phyloP scores from a whole-genome alignment of 2,888 invertebrate genomes.

The Netelia fuscicornis region DNA sequence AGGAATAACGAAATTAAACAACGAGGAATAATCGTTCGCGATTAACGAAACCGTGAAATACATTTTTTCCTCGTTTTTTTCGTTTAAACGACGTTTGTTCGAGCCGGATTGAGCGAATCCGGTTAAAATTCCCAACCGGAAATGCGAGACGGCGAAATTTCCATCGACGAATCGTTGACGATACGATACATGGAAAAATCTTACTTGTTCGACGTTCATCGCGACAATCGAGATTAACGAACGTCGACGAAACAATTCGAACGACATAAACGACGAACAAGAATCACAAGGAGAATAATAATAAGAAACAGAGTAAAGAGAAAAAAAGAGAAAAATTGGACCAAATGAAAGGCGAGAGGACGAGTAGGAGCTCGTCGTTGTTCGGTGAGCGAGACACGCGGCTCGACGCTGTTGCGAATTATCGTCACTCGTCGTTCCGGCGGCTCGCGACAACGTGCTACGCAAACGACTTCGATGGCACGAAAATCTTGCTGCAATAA shows the following conservation, averaged over 20 bases:
- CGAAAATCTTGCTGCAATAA: neutral
- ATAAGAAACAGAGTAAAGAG: neutral
- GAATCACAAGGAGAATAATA: neutral
- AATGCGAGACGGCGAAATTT: constrained; percentile 8
- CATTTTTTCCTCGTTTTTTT: neutral
- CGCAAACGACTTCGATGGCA: constrained; percentile 5
- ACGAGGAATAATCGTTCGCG: neutral
- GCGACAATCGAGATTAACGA: neutral
- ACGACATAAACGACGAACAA: neutral
- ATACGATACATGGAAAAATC: constrained; percentile 4
- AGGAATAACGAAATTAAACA: neutral
- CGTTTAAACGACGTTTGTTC: neutral
- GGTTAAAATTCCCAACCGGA: neutral
- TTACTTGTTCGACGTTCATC: neutral
- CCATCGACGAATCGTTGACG: neutral
- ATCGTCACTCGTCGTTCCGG: constrained; percentile 44
- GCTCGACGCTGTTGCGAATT: constrained; percentile 34
- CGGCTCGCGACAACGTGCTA: constrained; percentile 35
- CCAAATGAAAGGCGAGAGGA: constrained; percentile 61
- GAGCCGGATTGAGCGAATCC: neutral
- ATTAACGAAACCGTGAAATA: constrained; percentile 1
- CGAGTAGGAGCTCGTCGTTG: constrained; percentile 52
- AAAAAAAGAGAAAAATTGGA: constrained; percentile 13
- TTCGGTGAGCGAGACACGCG: constrained; percentile 56
- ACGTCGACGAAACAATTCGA: neutral